Base-by-base conservation (phyloP, 2,888 invertebrate species). In the Acrobasis consociella region DNA sequence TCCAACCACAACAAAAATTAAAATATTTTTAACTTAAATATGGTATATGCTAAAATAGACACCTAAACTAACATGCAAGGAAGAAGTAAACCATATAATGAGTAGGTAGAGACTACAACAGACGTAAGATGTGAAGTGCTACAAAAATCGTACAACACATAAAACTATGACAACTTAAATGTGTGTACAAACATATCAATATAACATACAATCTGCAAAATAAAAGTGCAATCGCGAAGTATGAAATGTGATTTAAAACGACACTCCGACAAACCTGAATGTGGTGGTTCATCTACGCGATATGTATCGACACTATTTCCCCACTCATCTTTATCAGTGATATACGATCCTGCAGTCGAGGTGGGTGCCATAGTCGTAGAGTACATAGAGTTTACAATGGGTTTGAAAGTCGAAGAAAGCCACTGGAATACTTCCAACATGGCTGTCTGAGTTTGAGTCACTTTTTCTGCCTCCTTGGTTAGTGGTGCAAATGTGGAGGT, bases 241-340 rank as follows among this genome's bases (percentile, higher is more conserved):
- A 83, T 74, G 75, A 83, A 82, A 83, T 70, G 80, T 80, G 82
- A 81, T 75, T 80, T 76, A 80, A 78, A 80, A 81, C 84, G 85
- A 84, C 86, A 87, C 86, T 89, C 88, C 88, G 84, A 93, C 93
- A 84, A 92, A 89, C 92, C 92, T 92, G 92, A 86, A 82, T 92
- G 92, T 71, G 92, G 92, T 74, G 92, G 92, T 87, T 92, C 92
- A 80, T 92, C 92, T 80, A 92, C 91, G 67, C 92, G 92, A 81
- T 92, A 92, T 68, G 86, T 90, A 81, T 91, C 90, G 67, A 91
- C 81, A 81, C 79, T 87, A 87, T 89, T 91, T 66, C 87, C 89
- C 91, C 91, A 92, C 69, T 89, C 91, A 68, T 91, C 91, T 84
- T 75, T 89, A 81, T 86, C 85, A 69, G 86, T 84, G 65, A 82